Percentiles rank a stretch among this genome's conserved stretches.
Evolutionary conservation across 2,113 vertebrate species (phyloP).

Genomic region (Otolemur garnettii): DNA sequence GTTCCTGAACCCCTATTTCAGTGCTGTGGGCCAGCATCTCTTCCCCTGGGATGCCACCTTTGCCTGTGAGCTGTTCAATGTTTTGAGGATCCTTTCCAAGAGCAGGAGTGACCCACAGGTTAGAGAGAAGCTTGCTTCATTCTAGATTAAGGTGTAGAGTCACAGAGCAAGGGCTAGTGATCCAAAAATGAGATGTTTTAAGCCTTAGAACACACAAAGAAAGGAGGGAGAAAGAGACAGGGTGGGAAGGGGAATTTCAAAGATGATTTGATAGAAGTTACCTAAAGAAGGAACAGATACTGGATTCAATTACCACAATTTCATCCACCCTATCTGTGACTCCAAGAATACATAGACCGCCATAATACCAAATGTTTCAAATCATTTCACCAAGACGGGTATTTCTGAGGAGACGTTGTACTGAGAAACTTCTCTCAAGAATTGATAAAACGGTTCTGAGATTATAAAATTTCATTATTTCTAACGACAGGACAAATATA

Average conservation of each 20-base stretch:
- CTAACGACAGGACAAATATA: not conserved
- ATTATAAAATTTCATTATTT: not conserved
- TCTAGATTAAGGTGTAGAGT: not conserved
- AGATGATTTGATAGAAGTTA: not conserved
- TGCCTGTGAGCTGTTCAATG: not conserved
- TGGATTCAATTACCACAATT: not conserved
- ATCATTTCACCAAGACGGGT: not conserved
- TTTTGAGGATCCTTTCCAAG: not conserved
- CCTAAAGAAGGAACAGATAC: not conserved
- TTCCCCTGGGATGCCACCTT: not conserved
- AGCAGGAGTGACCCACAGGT: not conserved
- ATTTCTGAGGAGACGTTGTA: not conserved
- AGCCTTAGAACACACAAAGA: not conserved
- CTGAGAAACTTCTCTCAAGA: not conserved
- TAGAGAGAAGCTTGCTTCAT: not conserved
- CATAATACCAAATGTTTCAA: not conserved
- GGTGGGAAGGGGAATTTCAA: not conserved
- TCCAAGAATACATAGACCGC: not conserved
- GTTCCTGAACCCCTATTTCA: not conserved
- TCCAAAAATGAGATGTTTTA: not conserved
- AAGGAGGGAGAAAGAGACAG: not conserved
- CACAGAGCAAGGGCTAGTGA: not conserved
- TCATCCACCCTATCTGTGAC: not conserved
- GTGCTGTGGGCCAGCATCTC: fast-evolving
- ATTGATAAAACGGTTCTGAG: not conserved